Percentiles rank a stretch among this genome's conserved stretches.
Conservation (phyloP, 1,140 invertebrate genomes). For the Ephestia elutella region DNA sequence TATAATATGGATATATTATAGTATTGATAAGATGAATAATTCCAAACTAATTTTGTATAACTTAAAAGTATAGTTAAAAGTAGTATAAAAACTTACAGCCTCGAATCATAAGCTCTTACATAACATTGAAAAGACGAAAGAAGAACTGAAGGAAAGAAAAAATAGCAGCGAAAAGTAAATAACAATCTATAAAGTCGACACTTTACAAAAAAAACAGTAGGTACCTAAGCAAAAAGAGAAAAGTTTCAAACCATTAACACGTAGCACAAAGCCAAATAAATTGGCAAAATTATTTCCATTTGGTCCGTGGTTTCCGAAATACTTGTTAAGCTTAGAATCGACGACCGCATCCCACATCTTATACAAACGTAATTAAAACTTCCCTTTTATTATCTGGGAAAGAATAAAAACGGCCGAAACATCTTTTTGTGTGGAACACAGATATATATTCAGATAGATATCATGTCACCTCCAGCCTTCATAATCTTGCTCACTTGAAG, state of each 20-base stretch:
- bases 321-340: not conserved
- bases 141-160: not conserved
- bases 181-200: not conserved
- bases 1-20: no score
- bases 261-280: not conserved
- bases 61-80: no score
- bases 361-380: slow-evolving; percentile 2
- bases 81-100: no score
- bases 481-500: no score
- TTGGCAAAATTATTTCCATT: not conserved
- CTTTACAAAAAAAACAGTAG: not conserved
- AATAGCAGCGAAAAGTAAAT: not conserved
- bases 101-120: no score
- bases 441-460: no score
- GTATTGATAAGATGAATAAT: no score
- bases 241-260: not conserved
- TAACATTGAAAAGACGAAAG: no score
- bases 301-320: not conserved
- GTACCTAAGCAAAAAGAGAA: not conserved
- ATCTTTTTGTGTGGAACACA: not conserved
- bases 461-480: no score
- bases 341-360: not conserved
- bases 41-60: no score
- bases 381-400: slow-evolving; percentile 1
- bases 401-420: not conserved